A percentile compares a stretch with the other conserved stretches of the same genome.
Evolutionary conservation across 2,888 invertebrate genomes (phyloP).

Genomic region (Oscheius myriophilus): DNA sequence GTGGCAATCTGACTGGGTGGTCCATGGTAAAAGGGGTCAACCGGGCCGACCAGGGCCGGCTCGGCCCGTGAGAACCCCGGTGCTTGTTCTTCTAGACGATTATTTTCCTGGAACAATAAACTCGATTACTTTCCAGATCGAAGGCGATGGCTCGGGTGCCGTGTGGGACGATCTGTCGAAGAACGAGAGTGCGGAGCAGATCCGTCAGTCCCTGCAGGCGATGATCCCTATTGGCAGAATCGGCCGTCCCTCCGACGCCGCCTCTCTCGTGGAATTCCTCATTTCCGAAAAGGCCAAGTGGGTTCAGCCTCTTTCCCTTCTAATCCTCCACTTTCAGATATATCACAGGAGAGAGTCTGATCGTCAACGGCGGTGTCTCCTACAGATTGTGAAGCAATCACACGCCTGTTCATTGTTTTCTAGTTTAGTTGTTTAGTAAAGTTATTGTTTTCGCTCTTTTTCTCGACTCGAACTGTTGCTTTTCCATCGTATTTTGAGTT

Average conservation of each 20-base stretch:
- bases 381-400: conserved; percentile 44
- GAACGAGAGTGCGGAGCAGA: conserved; percentile 31
- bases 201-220: conserved; percentile 26
- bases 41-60: too few species aligned
- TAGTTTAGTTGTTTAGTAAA: conserved; percentile 2
- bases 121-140: conserved; percentile 23
- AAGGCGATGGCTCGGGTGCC: conserved; percentile 55
- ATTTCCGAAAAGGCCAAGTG: conserved; percentile 50
- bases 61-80: too few species aligned
- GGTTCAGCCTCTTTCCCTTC: conserved; percentile 5
- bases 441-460: conserved; percentile 12
- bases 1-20: too few species aligned
- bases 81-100: too few species aligned
- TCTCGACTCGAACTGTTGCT: not conserved
- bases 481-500: not conserved
- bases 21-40: too few species aligned
- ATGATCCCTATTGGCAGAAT: conserved; percentile 64
- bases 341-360: conserved; percentile 63
- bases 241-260: conserved; percentile 51
- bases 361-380: conserved; percentile 62
- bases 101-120: too few species aligned
- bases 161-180: conserved; percentile 54
- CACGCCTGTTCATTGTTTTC: not conserved
- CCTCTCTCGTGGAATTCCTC: conserved; percentile 59
- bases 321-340: conserved; percentile 39